Evolutionary conservation across 2,888 invertebrate genomes (phyloP), one percentile per base, ranked within the genome.

Genomic region (Elegia similella): DNA sequence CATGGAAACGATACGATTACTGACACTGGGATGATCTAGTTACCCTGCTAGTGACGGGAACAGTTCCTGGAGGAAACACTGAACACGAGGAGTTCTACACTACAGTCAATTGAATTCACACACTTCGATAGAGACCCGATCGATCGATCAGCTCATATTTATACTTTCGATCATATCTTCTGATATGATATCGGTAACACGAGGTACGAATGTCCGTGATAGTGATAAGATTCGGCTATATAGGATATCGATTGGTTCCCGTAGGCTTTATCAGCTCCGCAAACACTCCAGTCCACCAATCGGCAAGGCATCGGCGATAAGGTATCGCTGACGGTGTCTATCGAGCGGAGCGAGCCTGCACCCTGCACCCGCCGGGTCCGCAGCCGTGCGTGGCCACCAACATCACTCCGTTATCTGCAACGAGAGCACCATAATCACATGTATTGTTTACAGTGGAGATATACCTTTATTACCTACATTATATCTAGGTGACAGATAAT

Each of bases 71-170:
- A 30, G 59, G 63, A 52, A 56, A 65, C 76, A 80, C 74, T 68
- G 62, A 62, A 60, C 76, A 72, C 77, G 71, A 69, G 70, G 63
- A 59, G 62, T 62, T 64, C 52, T 65, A 62, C 66, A 61, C 61
- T 72, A 79, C 80, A 72, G 79, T 82, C 76, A 73, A 80, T 78
- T 77, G 78, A 70, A 80, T 87, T 82, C 88, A 87, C 86, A 77
- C 82, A 87, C 80, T 86, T 78, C 81, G 88, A 91, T 86, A 90
- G 89, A 89, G 90, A 81, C 81, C 78, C 84, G 86, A 89, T 89
- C 91, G 90, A 91, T 91, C 83, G 88, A 91, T 88, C 89, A 87
- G 81, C 90, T 72, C 88, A 87, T 91, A 91, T 91, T 89, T 91
- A 91, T 91, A 91, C 89, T 82, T 88, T 91, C 86, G 78, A 86